phyloP scores from a whole-genome alignment of 2,113 vertebrate genomes.

The Carollia perspicillata region DNA sequence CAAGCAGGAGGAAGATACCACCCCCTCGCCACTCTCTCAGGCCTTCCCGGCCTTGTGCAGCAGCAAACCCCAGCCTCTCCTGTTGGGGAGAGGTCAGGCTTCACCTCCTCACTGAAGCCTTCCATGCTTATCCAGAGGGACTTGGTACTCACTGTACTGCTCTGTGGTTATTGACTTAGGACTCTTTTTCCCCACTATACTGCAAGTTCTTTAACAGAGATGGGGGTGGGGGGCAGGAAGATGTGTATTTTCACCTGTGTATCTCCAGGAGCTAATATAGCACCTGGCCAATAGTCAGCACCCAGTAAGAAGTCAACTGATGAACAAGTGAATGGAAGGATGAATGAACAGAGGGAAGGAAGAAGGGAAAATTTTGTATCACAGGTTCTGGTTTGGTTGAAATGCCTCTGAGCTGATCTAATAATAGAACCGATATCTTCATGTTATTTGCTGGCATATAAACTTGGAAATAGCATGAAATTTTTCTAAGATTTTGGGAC shows the following conservation, averaged over 20 bases:
- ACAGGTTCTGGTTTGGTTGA: background rate
- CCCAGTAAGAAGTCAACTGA: background rate
- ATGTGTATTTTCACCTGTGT: background rate
- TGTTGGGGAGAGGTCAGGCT: accelerated
- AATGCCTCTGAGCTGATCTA: background rate
- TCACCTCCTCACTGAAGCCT: background rate
- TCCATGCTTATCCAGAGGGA: background rate
- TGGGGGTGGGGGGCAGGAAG: accelerated
- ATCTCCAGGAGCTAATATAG: background rate
- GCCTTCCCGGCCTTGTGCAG: accelerated
- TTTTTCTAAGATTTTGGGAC: background rate
- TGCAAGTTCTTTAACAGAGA: background rate
- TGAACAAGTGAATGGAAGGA: too few species aligned
- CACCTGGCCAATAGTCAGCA: background rate
- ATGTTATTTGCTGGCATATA: background rate
- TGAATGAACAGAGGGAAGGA: background rate
- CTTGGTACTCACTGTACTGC: too few species aligned
- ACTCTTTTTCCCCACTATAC: background rate
- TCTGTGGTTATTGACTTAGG: background rate
- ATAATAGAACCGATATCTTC: background rate
- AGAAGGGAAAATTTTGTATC: background rate
- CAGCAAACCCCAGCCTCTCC: background rate
- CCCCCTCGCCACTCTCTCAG: background rate
- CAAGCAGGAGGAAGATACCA: background rate
- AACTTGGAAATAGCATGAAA: background rate